A percentile compares a stretch with the other conserved stretches of the same genome.
phyloP scores from a whole-genome alignment of 1,140 invertebrate genomes.

The Araneus ventricosus region DNA sequence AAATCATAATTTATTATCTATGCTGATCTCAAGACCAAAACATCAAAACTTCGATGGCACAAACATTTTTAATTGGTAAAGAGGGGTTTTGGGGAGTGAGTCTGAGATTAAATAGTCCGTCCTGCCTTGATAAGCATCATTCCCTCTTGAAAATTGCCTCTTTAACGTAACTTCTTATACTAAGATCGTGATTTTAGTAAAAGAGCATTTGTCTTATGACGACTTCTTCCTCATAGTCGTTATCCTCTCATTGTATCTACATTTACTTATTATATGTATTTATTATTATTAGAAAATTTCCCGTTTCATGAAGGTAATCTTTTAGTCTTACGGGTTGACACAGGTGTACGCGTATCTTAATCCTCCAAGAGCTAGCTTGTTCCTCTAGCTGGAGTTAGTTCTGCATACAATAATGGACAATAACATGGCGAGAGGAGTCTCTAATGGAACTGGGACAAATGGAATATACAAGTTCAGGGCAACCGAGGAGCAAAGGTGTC shows the following conservation, averaged over 20 bases:
- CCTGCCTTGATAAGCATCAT: neutral
- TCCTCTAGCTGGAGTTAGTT: neutral
- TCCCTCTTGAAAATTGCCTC: too few relatives aligned
- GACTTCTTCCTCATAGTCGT: too few relatives aligned
- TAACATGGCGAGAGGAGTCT: neutral
- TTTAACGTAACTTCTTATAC: too few relatives aligned
- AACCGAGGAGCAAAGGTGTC: conserved; percentile 17
- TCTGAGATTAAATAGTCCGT: neutral
- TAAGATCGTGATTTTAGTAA: too few relatives aligned
- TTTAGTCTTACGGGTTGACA: too few relatives aligned
- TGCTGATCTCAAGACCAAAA: neutral
- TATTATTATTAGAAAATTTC: neutral
- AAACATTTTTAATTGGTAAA: neutral
- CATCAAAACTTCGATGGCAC: neutral
- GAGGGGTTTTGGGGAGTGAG: neutral
- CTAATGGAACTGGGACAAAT: neutral
- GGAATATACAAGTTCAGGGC: conserved; percentile 16
- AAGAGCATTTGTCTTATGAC: too few relatives aligned
- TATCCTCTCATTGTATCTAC: neutral
- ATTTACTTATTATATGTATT: neutral
- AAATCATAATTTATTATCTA: neutral
- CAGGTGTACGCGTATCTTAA: too few relatives aligned
- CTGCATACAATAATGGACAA: neutral
- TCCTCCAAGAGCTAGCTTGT: neutral
- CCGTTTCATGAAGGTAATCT: too few relatives aligned